These are phyloP conservation scores for Pantala flavescens DNA, from an alignment of 1,140 invertebrate species.

Conservation along the genomic window DNA sequence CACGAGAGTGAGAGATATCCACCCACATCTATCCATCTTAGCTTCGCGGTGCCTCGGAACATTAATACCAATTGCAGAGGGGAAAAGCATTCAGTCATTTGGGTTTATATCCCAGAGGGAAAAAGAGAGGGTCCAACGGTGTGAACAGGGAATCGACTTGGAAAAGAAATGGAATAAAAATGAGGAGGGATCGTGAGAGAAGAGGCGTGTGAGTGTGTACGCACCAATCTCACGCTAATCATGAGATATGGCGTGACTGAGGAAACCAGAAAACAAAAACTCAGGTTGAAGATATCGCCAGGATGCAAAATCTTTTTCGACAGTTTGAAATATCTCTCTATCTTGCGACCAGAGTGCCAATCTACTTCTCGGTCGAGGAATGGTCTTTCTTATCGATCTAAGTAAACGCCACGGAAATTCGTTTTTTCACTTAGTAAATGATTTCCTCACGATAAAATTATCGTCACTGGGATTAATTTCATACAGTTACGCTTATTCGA, in stretches of 20 bases:
- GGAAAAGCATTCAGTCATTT: conserved; percentile 5
- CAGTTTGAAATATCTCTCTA: background rate
- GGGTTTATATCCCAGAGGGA: background rate
- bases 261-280: background rate
- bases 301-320: background rate
- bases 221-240: conserved; percentile 3
- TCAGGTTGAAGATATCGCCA: background rate
- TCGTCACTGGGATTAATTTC: too few relatives aligned
- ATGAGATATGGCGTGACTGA: conserved; percentile 4
- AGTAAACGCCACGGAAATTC: too few relatives aligned
- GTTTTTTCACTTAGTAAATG: too few relatives aligned
- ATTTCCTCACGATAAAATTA: too few relatives aligned
- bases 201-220: background rate
- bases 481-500: too few relatives aligned
- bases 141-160: background rate
- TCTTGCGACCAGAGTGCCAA: too few relatives aligned
- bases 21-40: background rate
- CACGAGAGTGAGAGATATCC: background rate
- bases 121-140: background rate
- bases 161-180: background rate
- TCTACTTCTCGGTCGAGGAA: too few relatives aligned
- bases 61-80: background rate
- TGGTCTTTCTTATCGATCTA: too few relatives aligned
- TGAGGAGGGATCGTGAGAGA: background rate
- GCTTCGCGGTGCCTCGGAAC: background rate